Conservation (phyloP, 2,113 vertebrate species). For the Lipophrys pholis region DNA sequence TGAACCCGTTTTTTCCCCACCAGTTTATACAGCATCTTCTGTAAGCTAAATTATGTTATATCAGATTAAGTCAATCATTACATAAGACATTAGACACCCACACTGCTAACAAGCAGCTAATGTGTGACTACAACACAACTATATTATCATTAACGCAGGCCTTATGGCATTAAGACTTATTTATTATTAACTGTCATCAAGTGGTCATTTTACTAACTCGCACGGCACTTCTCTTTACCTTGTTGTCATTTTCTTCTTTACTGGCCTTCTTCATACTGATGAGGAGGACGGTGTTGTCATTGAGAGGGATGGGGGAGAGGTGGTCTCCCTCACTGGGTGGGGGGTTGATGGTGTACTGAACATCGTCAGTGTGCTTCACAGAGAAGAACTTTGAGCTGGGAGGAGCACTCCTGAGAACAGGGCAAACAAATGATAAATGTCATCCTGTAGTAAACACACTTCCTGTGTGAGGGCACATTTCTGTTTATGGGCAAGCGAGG, state of each 20-base stretch:
- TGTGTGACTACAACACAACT: too few species aligned
- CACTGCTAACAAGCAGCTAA: too few species aligned
- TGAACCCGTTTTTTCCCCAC: too few species aligned
- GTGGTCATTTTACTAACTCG: too few species aligned
- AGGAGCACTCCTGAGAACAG: slow-evolving; percentile 85
- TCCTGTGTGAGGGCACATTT: neutral
- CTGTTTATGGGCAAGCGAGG: neutral
- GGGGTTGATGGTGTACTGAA: slow-evolving; percentile 78
- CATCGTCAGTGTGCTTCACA: slow-evolving; percentile 83
- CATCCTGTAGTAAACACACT: neutral
- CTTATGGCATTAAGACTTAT: neutral
- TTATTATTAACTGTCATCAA: too few species aligned
- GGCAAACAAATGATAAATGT: neutral
- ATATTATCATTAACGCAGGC: too few species aligned
- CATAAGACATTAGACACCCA: too few species aligned
- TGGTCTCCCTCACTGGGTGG: slow-evolving; percentile 14
- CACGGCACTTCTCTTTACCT: slow-evolving; percentile 80
- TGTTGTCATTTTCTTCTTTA: slow-evolving; percentile 84
- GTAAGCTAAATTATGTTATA: too few species aligned
- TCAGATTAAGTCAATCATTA: too few species aligned
- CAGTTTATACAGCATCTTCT: too few species aligned
- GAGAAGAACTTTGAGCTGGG: slow-evolving; percentile 83
- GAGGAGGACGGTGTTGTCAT: slow-evolving; percentile 74
- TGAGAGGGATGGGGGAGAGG: slow-evolving; percentile 76
- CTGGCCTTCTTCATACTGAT: slow-evolving; percentile 87